These are phyloP conservation scores for Columba guinea DNA, from an alignment of 2,797 vertebrate species.

Conservation along the genomic window DNA sequence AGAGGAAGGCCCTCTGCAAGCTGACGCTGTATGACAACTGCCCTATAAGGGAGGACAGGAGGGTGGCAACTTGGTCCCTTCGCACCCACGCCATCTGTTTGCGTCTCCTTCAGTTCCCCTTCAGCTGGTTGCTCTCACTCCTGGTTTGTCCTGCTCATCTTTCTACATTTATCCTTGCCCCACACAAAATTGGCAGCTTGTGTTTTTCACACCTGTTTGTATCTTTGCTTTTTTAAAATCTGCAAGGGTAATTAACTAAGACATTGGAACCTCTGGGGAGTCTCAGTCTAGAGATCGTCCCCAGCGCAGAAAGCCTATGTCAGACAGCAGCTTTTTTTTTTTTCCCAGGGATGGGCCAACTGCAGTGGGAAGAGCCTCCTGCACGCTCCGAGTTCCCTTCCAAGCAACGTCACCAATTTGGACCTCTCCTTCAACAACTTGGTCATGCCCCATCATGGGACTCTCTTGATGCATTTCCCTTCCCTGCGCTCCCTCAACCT, in stretches of 20 bases:
- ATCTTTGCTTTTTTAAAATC: background rate
- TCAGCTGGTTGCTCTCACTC: background rate
- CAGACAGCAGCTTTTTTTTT: background rate
- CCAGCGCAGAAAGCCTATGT: background rate
- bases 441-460: constrained; percentile 46
- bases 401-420: constrained; percentile 68
- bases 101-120: background rate
- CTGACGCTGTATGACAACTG: background rate
- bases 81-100: accelerated
- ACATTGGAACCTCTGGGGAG: background rate
- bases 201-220: background rate
- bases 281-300: background rate
- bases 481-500: constrained; percentile 71
- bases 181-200: background rate
- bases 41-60: background rate
- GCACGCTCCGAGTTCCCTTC: constrained; percentile 63
- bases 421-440: constrained; percentile 75
- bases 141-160: background rate
- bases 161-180: background rate
- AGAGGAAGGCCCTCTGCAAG: background rate
- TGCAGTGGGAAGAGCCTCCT: constrained; percentile 70
- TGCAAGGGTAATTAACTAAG: background rate
- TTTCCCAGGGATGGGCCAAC: constrained; percentile 60
- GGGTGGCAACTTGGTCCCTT: background rate
- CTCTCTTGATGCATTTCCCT: constrained; percentile 64